Evolutionary conservation across 2,888 invertebrate genomes (phyloP).

Genomic region (Molorchus minor): DNA sequence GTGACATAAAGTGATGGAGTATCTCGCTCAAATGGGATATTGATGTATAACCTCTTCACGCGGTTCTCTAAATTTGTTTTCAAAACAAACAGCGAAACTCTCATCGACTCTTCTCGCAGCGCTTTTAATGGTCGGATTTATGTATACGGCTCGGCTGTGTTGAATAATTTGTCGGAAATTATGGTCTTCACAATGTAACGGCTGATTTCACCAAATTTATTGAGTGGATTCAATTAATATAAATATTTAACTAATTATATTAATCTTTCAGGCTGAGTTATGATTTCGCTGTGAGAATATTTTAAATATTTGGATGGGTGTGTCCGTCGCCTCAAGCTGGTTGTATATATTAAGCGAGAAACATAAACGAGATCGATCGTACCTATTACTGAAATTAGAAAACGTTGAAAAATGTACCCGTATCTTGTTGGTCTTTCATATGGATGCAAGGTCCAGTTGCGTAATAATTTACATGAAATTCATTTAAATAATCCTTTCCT

Average conservation of each 20-base stretch:
- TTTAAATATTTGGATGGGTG: background rate
- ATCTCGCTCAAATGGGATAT: conserved; percentile 49
- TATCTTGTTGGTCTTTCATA: too few relatives aligned
- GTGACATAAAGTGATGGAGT: conserved; percentile 53
- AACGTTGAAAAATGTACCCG: too few relatives aligned
- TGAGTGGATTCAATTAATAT: background rate
- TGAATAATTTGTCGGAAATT: conserved; percentile 2
- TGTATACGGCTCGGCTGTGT: conserved; percentile 12
- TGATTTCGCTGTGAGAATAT: background rate
- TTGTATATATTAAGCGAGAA: too few relatives aligned
- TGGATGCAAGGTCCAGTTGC: too few relatives aligned
- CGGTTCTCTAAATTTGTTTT: conserved; percentile 40
- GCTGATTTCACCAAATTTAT: background rate
- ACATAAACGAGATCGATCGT: too few relatives aligned
- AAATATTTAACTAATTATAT: conserved; percentile 6
- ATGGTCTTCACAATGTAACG: background rate
- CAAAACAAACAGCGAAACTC: conserved; percentile 38
- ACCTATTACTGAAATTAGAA: too few relatives aligned
- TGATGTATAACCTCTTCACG: conserved; percentile 51
- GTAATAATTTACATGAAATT: too few relatives aligned
- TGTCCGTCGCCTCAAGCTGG: background rate
- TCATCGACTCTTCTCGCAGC: conserved; percentile 27
- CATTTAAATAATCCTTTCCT: too few relatives aligned
- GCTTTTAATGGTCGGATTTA: conserved; percentile 36
- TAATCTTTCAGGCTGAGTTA: background rate